A percentile compares a stretch with the other conserved stretches of the same genome.
These are phyloP conservation scores for Chalcis sispes DNA, from an alignment of 2,888 invertebrate species.

Conservation along the genomic window DNA sequence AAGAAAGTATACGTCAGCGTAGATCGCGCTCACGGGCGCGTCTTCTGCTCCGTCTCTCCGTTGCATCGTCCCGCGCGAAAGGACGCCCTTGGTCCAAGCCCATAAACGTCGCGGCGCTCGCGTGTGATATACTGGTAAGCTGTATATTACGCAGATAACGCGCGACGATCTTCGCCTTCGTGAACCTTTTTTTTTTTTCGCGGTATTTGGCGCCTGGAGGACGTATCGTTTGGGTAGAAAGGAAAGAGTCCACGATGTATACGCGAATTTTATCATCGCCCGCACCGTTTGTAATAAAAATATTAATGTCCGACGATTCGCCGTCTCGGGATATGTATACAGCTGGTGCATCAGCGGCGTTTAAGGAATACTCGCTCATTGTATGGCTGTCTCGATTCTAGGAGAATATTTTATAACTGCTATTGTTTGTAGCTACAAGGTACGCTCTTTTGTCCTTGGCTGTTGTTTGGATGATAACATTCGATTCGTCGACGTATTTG, in stretches of 20 bases:
- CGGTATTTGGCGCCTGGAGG: slow-evolving; percentile 52
- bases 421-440: slow-evolving; percentile 30
- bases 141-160: slow-evolving; percentile 69
- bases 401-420: slow-evolving; percentile 30
- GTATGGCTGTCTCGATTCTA: slow-evolving; percentile 20
- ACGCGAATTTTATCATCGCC: slow-evolving; percentile 25
- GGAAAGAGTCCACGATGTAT: background rate
- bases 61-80: background rate
- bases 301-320: slow-evolving; percentile 47
- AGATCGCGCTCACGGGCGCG: background rate
- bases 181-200: slow-evolving; percentile 36
- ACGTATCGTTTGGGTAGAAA: slow-evolving; percentile 16
- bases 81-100: slow-evolving; percentile 60
- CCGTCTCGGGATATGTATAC: background rate
- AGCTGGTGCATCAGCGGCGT: slow-evolving; percentile 20
- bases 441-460: background rate
- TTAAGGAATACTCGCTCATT: slow-evolving; percentile 8
- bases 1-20: too few species aligned
- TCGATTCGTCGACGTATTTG: background rate
- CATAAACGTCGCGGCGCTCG: slow-evolving; percentile 67
- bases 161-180: slow-evolving; percentile 53
- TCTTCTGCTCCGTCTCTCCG: slow-evolving; percentile 6
- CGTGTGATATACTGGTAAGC: slow-evolving; percentile 69
- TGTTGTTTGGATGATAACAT: background rate
- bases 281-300: slow-evolving; percentile 47